Conservation (phyloP, 2,888 invertebrate genomes). For the Melipona beecheii region DNA sequence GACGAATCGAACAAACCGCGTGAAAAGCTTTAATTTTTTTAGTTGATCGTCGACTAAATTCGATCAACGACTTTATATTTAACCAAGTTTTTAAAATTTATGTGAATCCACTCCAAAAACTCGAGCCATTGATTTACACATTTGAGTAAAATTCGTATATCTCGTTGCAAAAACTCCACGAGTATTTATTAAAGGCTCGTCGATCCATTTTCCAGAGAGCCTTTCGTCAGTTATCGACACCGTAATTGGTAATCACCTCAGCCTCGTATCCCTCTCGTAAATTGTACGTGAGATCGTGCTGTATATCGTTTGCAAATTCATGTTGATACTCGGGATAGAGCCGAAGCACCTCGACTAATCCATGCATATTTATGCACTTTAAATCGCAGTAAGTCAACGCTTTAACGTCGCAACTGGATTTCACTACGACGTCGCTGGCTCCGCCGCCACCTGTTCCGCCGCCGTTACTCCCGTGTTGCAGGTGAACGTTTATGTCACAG, state of each 20-base stretch:
- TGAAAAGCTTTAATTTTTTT: too few species aligned
- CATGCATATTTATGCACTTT: conserved; percentile 96
- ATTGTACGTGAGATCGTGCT: conserved; percentile 97
- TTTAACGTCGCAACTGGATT: conserved; percentile 97
- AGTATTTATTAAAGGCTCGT: background rate
- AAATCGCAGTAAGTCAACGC: conserved; percentile 98
- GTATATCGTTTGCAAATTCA: conserved; percentile 96
- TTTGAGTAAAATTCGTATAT: background rate
- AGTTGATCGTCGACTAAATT: too few species aligned
- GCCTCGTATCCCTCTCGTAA: conserved; percentile 96
- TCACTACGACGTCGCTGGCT: conserved; percentile 91
- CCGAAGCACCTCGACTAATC: conserved; percentile 94
- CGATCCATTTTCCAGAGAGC: background rate
- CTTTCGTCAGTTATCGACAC: background rate
- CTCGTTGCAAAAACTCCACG: background rate
- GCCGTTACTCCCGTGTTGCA: conserved; percentile 88
- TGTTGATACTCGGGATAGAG: conserved; percentile 98
- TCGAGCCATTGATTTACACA: background rate
- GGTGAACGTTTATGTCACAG: conserved; percentile 94
- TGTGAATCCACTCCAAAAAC: too few species aligned
- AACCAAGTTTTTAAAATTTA: too few species aligned
- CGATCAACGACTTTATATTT: too few species aligned
- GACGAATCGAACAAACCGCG: too few species aligned
- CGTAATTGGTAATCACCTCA: conserved; percentile 86
- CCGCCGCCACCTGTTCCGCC: conserved; percentile 87